Base-by-base conservation (phyloP, 2,888 invertebrate species). In the Pristionchus mayeri region DNA sequence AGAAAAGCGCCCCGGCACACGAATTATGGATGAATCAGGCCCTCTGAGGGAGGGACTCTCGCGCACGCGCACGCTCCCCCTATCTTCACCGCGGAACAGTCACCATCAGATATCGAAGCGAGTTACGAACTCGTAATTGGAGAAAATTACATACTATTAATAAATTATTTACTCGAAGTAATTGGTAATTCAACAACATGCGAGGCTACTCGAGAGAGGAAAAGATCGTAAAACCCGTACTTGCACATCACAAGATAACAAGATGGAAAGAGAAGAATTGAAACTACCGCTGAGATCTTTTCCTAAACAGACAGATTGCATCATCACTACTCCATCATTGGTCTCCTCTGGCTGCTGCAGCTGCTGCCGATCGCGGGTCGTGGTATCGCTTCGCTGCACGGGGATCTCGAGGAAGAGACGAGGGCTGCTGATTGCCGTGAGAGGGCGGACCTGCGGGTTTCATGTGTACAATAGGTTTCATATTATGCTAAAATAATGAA, bases 301-400 rank as follows among this genome's bases (percentile, higher is more conserved):
- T 11, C 16, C 24, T 60, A 57, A n/a, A n/a, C 54, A 54, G 18
- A 18, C 54, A 4, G 21, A 54, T 60, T 57, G 24, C 57, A 57
- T 6, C 57, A 57, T 57, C 57, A 21, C 57, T 57, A 57, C 24
- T 57, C 57, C 24, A 4, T 67, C 37, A 34, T 37, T 67, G 37
- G 21, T 67, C 67, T 54, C 54, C 54, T 37, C 67, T 67, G 40
- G 67, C 37, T 21, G 11, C 67, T 34, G 67, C 67, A 21, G 67
- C 67, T 37, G 67, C 67, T 37, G 67, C 67, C 34, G 67, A 67
- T 67, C 67, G 67, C 7, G 67, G 67, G 67, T 67, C 67, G 67
- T 67, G 67, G 67, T 21, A 67, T 34, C 67, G 37, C 67, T 67
- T 67, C 21, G 67, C 67, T 67, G 67, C 67, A 67, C 67, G 67